A percentile compares a stretch with the other conserved stretches of the same genome.
These are phyloP conservation scores for Drosophila ochracea DNA, from an alignment of 2,888 invertebrate genomes.

Conservation along the genomic window DNA sequence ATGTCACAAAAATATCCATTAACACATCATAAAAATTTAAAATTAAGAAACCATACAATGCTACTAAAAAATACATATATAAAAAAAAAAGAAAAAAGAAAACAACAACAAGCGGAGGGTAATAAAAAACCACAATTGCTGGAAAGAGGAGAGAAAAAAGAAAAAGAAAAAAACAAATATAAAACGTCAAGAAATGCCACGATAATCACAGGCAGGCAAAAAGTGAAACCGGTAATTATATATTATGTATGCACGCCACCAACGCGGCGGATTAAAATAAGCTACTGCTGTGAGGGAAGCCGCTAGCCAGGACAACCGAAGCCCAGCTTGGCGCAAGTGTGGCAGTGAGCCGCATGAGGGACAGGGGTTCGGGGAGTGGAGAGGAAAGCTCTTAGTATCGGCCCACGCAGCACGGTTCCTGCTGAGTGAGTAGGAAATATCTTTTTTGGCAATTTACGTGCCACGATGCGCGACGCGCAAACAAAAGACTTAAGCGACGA, in stretches of 20 bases:
- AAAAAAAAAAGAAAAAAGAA: neutral
- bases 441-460: conserved; percentile 72
- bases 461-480: conserved; percentile 66
- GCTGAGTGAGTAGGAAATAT: conserved; percentile 75
- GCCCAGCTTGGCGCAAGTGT: conserved; percentile 43
- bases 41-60: conserved; percentile 76
- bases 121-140: conserved; percentile 66
- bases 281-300: conserved; percentile 50
- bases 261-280: conserved; percentile 74
- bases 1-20: conserved; percentile 80
- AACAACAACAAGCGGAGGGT: conserved; percentile 32
- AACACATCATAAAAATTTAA: conserved; percentile 80
- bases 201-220: conserved; percentile 72
- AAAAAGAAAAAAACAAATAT: conserved; percentile 40
- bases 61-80: neutral
- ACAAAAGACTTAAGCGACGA: conserved; percentile 79
- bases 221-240: conserved; percentile 80
- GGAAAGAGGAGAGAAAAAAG: conserved; percentile 45
- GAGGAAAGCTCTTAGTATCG: conserved; percentile 38
- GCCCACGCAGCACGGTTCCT: conserved; percentile 58
- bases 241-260: conserved; percentile 81
- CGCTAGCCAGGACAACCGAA: conserved; percentile 62
- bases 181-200: conserved; percentile 72
- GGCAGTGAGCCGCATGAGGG: neutral
- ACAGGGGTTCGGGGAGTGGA: conserved; percentile 4